Evolutionary conservation across 1,140 invertebrate genomes (phyloP).

Genomic region (Polyergus mexicanus): DNA sequence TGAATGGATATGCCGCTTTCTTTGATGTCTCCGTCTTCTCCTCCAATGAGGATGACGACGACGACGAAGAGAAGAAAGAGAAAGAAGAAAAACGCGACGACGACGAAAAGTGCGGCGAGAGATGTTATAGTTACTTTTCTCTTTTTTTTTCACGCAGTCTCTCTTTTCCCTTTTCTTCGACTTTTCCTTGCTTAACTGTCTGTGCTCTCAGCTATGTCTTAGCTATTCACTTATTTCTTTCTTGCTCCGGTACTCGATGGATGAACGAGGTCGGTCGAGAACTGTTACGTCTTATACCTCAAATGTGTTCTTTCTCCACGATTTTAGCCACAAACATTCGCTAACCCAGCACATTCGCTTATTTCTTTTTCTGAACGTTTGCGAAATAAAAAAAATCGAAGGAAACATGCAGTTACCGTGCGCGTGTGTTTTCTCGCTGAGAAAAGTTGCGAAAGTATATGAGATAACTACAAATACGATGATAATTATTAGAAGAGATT

Average conservation of each 20-base stretch:
- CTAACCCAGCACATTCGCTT: no score
- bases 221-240: constrained; percentile 43
- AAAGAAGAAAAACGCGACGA: constrained; percentile 23
- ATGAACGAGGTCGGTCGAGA: not conserved
- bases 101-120: constrained; percentile 25
- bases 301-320: constrained; percentile 1
- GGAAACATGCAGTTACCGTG: not conserved
- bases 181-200: constrained; percentile 51
- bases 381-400: constrained; percentile 5
- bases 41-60: constrained; percentile 36
- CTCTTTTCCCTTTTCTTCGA: constrained; percentile 11
- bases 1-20: constrained; percentile 85
- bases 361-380: not conserved
- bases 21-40: constrained; percentile 82
- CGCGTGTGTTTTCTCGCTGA: not conserved
- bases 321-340: constrained; percentile 2
- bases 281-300: constrained; percentile 15
- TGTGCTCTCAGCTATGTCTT: constrained; percentile 2
- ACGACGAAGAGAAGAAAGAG: constrained; percentile 26
- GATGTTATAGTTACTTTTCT: constrained; percentile 3
- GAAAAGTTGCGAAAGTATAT: not conserved
- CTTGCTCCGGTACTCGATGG: not conserved
- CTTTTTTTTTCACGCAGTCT: constrained; percentile 37
- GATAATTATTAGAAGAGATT: not conserved
- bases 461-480: not conserved